A percentile compares a stretch with the other conserved stretches of the same genome.
phyloP scores from a whole-genome alignment of 2,888 invertebrate genomes.

The Nineta flava region DNA sequence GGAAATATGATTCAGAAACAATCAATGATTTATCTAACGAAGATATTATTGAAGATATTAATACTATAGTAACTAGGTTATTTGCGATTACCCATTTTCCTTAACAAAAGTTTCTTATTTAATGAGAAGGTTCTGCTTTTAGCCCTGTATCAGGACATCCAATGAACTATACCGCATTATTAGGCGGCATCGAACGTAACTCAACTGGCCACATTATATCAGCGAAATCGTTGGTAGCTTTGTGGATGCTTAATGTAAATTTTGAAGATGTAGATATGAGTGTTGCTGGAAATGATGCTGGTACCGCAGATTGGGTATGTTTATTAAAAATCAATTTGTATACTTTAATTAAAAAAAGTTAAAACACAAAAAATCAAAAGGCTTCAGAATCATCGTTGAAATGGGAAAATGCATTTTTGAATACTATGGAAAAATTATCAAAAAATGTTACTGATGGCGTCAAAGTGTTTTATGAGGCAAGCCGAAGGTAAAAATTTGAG shows the following conservation, averaged over 20 bases:
- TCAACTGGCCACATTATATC: slow-evolving; percentile 41
- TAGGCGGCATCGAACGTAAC: slow-evolving; percentile 44
- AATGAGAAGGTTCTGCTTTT: background rate
- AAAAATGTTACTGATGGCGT: slow-evolving; percentile 24
- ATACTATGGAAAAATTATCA: slow-evolving; percentile 26
- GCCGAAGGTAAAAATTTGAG: slow-evolving; percentile 31
- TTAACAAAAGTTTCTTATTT: background rate
- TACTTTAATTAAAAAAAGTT: background rate
- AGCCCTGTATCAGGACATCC: slow-evolving; percentile 51
- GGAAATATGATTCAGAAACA: slow-evolving; percentile 40
- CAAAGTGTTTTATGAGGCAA: slow-evolving; percentile 39
- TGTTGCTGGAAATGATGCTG: slow-evolving; percentile 51
- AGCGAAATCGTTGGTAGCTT: slow-evolving; percentile 43
- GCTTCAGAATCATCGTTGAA: slow-evolving; percentile 34
- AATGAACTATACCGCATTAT: slow-evolving; percentile 40
- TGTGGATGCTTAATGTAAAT: slow-evolving; percentile 50
- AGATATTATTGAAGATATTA: slow-evolving; percentile 44
- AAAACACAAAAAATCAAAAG: slow-evolving; percentile 18
- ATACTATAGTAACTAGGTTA: slow-evolving; percentile 34
- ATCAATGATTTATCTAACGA: slow-evolving; percentile 38
- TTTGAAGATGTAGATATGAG: slow-evolving; percentile 48
- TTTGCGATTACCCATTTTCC: background rate
- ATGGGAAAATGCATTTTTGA: slow-evolving; percentile 45
- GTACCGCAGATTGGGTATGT: slow-evolving; percentile 58
- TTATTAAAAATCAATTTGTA: background rate